Percentiles rank a stretch among this genome's conserved stretches.
These are phyloP conservation scores for Tinamus guttatus DNA, from an alignment of 2,113 vertebrate species.

Conservation along the genomic window DNA sequence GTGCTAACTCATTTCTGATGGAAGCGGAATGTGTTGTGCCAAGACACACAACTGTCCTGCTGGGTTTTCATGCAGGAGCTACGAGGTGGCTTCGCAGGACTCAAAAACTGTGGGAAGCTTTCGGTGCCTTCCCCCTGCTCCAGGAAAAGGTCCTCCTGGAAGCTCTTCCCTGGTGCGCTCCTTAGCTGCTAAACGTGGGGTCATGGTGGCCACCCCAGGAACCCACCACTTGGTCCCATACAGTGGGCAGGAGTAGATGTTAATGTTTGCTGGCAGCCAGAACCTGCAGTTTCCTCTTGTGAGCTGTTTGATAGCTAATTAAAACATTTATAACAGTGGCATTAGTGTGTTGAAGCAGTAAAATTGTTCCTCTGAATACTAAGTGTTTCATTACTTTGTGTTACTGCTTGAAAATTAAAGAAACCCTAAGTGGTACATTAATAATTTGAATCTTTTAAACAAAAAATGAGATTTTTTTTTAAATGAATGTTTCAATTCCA, in stretches of 20 bases:
- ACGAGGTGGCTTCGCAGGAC: rapidly evolving
- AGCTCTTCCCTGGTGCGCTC: no score
- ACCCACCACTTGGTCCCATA: rapidly evolving
- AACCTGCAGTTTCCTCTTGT: rapidly evolving
- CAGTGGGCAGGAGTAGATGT: neutral
- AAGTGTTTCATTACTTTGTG: neutral
- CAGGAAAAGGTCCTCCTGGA: rapidly evolving
- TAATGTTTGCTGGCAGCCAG: neutral
- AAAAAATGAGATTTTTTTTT: neutral
- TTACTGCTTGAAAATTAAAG: neutral
- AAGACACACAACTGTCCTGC: rapidly evolving
- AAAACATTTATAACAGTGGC: conserved; percentile 9
- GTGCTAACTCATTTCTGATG: rapidly evolving
- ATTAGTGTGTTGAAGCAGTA: neutral
- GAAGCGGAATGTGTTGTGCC: neutral
- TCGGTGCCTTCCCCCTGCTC: rapidly evolving
- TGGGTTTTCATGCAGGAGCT: rapidly evolving
- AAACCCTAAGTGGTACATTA: neutral
- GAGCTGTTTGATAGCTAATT: neutral
- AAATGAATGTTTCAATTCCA: no score
- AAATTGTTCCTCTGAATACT: neutral
- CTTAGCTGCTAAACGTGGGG: neutral
- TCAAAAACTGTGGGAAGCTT: neutral
- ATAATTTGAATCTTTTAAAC: neutral
- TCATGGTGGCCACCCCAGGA: neutral